Conservation (phyloP, 2,888 invertebrate species). For the Scaptomyza caliginosa region DNA sequence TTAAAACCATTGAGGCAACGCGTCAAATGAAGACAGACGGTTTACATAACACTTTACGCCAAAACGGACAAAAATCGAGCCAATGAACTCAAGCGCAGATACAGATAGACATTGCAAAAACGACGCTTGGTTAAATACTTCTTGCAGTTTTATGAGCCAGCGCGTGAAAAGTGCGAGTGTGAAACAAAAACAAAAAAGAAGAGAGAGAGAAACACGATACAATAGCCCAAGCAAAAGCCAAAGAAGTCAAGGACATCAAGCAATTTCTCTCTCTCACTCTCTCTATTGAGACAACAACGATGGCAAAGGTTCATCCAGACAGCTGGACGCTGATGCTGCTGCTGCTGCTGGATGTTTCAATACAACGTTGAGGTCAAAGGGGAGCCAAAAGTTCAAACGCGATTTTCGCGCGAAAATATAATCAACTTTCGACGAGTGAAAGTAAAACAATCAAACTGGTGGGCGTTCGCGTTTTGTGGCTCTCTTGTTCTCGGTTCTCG, state of each 20-base stretch:
- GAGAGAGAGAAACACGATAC: conserved; percentile 55
- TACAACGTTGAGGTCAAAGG: conserved; percentile 55
- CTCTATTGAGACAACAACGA: background rate
- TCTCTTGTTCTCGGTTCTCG: background rate
- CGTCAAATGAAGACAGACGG: conserved; percentile 50
- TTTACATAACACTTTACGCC: conserved; percentile 58
- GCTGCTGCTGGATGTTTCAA: conserved; percentile 5
- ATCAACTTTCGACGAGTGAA: conserved; percentile 71
- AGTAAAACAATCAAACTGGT: conserved; percentile 68
- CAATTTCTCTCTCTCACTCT: conserved; percentile 39
- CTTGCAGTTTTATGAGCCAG: conserved; percentile 69
- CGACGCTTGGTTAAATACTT: conserved; percentile 46
- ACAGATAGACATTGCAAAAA: conserved; percentile 23
- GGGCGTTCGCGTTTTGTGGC: background rate
- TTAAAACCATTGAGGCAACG: conserved; percentile 29
- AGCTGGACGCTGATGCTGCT: conserved; percentile 29
- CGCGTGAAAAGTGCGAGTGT: conserved; percentile 58
- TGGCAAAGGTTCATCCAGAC: conserved; percentile 14
- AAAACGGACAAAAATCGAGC: conserved; percentile 37
- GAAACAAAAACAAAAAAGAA: conserved; percentile 1
- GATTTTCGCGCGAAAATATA: conserved; percentile 62
- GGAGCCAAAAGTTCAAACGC: conserved; percentile 56
- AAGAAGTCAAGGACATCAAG: conserved; percentile 71
- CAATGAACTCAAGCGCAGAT: conserved; percentile 55
- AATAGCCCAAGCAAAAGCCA: conserved; percentile 39